Evolutionary conservation across 2,797 vertebrate genomes (phyloP).

Genomic region (Sebastes jordani): DNA sequence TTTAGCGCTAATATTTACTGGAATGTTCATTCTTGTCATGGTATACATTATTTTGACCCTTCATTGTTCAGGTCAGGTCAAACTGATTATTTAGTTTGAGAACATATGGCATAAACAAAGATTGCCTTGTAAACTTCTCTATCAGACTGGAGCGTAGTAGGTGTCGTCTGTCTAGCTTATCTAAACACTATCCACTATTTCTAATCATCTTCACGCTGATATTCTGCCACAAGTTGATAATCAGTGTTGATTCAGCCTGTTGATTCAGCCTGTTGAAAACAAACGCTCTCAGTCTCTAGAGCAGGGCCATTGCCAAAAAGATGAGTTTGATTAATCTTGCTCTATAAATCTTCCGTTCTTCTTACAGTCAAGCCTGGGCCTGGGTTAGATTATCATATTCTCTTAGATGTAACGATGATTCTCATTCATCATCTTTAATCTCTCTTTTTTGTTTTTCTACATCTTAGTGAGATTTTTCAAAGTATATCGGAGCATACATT

Average conservation of each 20-base stretch:
- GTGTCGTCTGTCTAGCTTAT: not conserved
- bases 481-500: not conserved
- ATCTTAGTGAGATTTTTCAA: slow-evolving; percentile 11
- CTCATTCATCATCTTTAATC: not conserved
- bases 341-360: slow-evolving; percentile 16
- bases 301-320: slow-evolving; percentile 1
- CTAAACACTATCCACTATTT: not conserved
- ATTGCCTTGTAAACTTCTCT: not conserved
- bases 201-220: not conserved
- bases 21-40: not conserved
- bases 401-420: not conserved
- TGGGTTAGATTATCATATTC: not conserved
- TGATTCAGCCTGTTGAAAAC: slow-evolving; percentile 23
- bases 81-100: slow-evolving; percentile 32
- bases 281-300: slow-evolving; percentile 13
- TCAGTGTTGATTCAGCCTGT: not conserved
- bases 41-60: not conserved
- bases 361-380: slow-evolving; percentile 7
- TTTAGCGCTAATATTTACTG: not conserved
- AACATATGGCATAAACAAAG: slow-evolving; percentile 22
- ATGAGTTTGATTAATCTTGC: slow-evolving; percentile 15
- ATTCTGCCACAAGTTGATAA: slow-evolving; percentile 9
- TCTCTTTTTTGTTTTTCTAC: not conserved
- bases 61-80: slow-evolving; percentile 16
- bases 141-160: not conserved